Conservation (phyloP, 2,797 vertebrate species). For the Typhlichthys subterraneus region DNA sequence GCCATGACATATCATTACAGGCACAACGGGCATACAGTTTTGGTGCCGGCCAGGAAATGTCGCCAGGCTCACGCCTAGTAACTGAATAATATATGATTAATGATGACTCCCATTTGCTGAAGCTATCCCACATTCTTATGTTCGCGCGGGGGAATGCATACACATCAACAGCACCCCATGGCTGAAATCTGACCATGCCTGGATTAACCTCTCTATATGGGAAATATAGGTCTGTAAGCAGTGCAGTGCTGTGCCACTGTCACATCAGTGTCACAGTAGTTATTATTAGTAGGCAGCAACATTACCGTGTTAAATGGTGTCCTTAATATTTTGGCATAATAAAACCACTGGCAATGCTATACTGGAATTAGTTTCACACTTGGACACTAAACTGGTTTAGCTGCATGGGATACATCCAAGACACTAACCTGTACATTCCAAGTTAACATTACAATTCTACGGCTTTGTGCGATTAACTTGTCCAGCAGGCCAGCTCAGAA, state of each 20-base stretch:
- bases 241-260: too few species aligned
- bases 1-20: neutral
- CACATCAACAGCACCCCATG: neutral
- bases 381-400: too few species aligned
- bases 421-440: too few species aligned
- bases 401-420: too few species aligned
- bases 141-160: too few species aligned
- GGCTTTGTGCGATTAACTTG: too few species aligned
- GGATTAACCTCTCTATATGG: neutral
- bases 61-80: constrained; percentile 9
- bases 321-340: neutral
- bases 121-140: constrained; percentile 31
- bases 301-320: too few species aligned
- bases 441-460: too few species aligned
- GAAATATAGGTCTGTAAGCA: neutral
- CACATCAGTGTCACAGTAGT: too few species aligned
- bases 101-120: constrained; percentile 26
- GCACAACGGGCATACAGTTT: neutral
- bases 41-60: constrained; percentile 11
- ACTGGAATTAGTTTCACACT: too few species aligned
- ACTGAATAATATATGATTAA: constrained; percentile 37
- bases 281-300: too few species aligned
- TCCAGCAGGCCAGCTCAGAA: too few species aligned
- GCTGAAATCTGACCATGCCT: neutral
- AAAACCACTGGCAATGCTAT: constrained; percentile 1